Percentiles rank a stretch among this genome's conserved stretches.
Conservation (phyloP, 2,888 invertebrate species). For the Luperina nickerlii region DNA sequence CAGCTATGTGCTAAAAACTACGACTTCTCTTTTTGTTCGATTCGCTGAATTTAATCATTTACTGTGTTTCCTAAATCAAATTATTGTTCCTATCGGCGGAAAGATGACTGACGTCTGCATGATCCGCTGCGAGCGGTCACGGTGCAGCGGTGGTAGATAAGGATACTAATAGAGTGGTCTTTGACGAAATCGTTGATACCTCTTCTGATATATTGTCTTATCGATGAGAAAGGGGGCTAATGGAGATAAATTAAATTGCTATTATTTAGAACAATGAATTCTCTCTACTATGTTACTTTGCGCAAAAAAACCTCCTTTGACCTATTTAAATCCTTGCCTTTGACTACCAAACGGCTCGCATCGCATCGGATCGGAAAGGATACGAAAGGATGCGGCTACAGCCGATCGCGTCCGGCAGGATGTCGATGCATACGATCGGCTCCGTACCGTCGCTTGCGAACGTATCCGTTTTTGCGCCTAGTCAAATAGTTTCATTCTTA, state of each 20-base stretch:
- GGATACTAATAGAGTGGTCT: background rate
- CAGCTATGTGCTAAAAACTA: conserved; percentile 26
- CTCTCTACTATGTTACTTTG: background rate
- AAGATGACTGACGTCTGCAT: too few relatives aligned
- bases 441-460: too few relatives aligned
- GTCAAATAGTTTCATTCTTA: too few relatives aligned
- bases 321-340: background rate
- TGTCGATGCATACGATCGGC: too few relatives aligned
- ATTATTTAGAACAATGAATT: background rate
- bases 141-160: background rate
- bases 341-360: too few relatives aligned
- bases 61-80: conserved; percentile 26
- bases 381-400: too few relatives aligned
- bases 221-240: background rate
- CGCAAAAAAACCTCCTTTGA: background rate
- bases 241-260: background rate
- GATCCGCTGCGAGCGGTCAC: background rate
- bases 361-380: too few relatives aligned
- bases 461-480: too few relatives aligned
- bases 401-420: too few relatives aligned
- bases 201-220: background rate
- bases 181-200: background rate
- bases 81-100: background rate
- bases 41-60: conserved; percentile 30
- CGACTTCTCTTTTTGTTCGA: conserved; percentile 28